Conservation (phyloP, 2,113 vertebrate species). For the Ellobius talpinus region DNA sequence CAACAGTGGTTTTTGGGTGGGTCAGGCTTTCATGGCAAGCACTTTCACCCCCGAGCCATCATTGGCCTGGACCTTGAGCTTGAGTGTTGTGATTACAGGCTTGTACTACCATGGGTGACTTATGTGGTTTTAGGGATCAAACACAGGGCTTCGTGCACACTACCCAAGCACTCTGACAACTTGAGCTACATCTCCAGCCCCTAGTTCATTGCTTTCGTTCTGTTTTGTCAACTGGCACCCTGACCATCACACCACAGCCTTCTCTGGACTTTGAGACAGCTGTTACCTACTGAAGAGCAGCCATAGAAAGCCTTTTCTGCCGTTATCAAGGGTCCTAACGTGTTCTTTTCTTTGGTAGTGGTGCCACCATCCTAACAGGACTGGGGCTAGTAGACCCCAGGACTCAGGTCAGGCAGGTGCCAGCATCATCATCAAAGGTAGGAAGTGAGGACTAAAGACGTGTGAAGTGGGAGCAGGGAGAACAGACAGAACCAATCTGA, state of each 20-base stretch:
- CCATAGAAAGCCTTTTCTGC: background rate
- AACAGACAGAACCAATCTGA: background rate
- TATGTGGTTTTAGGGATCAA: background rate
- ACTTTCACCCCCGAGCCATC: background rate
- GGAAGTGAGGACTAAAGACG: background rate
- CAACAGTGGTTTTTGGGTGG: background rate
- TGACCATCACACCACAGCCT: background rate
- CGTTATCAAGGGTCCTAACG: background rate
- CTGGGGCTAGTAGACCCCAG: background rate
- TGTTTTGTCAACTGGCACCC: background rate
- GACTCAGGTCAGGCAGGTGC: background rate
- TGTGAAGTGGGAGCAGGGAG: no score
- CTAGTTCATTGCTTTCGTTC: background rate
- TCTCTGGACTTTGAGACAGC: slow-evolving; percentile 39
- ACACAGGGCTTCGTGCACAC: background rate
- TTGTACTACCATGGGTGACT: background rate
- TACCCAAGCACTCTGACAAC: background rate
- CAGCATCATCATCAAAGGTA: background rate
- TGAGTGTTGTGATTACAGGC: no score
- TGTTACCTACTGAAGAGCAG: background rate
- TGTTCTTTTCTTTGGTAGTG: background rate
- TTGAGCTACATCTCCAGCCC: background rate
- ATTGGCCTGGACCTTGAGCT: background rate
- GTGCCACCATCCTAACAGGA: background rate
- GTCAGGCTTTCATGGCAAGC: background rate